These are phyloP conservation scores for Lepisosteus oculatus DNA, from an alignment of 2,113 vertebrate genomes.

Conservation along the genomic window DNA sequence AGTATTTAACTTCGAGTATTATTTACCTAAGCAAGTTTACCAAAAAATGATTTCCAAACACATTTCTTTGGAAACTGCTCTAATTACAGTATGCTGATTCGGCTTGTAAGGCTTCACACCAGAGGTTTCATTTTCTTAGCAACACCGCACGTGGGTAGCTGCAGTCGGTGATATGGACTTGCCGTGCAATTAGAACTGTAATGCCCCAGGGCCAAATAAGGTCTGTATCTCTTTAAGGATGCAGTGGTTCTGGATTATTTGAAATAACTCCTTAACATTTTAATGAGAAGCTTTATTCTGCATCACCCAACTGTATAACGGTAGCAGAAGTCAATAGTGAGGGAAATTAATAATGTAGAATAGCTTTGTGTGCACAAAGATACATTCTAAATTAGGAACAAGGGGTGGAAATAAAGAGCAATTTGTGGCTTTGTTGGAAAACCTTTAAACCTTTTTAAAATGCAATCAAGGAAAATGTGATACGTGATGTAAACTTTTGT, in stretches of 20 bases:
- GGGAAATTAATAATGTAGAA: conserved; percentile 51
- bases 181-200: too few relatives aligned
- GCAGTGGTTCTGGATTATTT: conserved; percentile 34
- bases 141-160: too few relatives aligned
- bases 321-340: conserved; percentile 48
- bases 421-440: conserved; percentile 53
- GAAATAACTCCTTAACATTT: conserved; percentile 57
- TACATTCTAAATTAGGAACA: conserved; percentile 39
- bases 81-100: too few relatives aligned
- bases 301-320: conserved; percentile 59
- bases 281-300: conserved; percentile 75
- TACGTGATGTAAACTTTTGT: too few relatives aligned
- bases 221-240: neutral
- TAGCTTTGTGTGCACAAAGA: conserved; percentile 46
- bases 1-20: too few relatives aligned
- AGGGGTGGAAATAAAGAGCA: conserved; percentile 48
- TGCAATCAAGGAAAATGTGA: conserved; percentile 46
- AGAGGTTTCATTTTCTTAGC: too few relatives aligned
- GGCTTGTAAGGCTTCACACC: too few relatives aligned
- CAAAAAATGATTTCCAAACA: too few relatives aligned
- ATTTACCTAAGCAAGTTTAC: too few relatives aligned
- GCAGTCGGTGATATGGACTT: too few relatives aligned
- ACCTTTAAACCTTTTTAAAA: conserved; percentile 47
- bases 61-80: too few relatives aligned
- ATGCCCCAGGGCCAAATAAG: conserved; percentile 11